Base-by-base conservation (phyloP, 2,888 invertebrate species). In the Acronicta aceris region DNA sequence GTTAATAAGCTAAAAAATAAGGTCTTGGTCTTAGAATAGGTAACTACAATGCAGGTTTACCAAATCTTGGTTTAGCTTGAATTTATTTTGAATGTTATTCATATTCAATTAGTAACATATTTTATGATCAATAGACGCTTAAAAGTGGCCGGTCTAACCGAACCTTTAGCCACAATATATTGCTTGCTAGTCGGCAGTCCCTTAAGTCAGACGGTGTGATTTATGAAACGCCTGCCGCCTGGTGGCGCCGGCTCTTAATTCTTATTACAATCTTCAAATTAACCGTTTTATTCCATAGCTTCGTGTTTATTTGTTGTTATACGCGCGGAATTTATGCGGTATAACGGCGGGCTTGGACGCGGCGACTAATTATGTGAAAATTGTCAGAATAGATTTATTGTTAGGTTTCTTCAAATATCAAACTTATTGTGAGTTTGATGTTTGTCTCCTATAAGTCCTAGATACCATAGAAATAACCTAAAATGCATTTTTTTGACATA, bases 181-280 rank as follows among this genome's bases (percentile, higher is more conserved):
- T 47, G 43, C 46, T 53, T 66, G 45, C 33, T 12, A 66, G 73
- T 72, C 67, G 72, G 59, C 73, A 66, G 69, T 67, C 69, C 74
- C 74, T 74, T 62, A 59, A 67, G 71, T 71, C 73, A 74, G 80
- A 69, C 78, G 57, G 74, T 75, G 82, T 88, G 87, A 88, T 88
- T 87, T 88, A 88, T 86, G 76, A 74, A 65, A 67, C 76, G 80
- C 71, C 68, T 78, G 78, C 74, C 60, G 74, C 55, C 59, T 66
- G 50, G 75, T 86, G 89, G 88, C 89, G 88, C 87, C 88, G 79
- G 68, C 63, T 61, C 71, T 75, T 77, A 69, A 76, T 83, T 80
- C 82, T 83, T 81, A 82, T 85, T 81, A 79, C 76, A 66, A 68
- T 71, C 79, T 78, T 81, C 74, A 82, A 83, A 82, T 84, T 81